Conservation (phyloP, 2,797 vertebrate species). For the Cetoscarus ocellatus region DNA sequence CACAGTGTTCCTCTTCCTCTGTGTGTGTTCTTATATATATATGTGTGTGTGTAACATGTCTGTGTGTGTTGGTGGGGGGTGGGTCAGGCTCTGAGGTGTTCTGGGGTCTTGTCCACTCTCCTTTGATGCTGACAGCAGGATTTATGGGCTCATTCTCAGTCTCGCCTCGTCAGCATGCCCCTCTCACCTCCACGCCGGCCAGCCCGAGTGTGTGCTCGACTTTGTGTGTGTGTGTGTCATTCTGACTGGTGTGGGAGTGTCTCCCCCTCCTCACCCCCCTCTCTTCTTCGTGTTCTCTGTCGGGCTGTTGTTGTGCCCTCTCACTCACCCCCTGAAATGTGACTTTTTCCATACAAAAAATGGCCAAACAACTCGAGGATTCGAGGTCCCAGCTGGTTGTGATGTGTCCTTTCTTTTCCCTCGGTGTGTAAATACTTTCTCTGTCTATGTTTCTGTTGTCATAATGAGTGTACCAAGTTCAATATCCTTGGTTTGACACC, state of each 20-base stretch:
- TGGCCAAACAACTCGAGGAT: slow-evolving; percentile 18
- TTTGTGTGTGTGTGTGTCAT: slow-evolving; percentile 41
- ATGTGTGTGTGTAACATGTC: slow-evolving; percentile 8
- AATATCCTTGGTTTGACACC: slow-evolving; percentile 19
- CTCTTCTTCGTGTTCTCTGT: slow-evolving; percentile 41
- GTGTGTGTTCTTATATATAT: slow-evolving; percentile 33
- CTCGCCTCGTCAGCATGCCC: slow-evolving; percentile 78
- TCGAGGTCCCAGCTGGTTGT: slow-evolving; percentile 18
- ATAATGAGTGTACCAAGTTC: slow-evolving; percentile 11
- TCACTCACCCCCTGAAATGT: slow-evolving; percentile 45
- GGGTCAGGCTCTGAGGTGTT: slow-evolving; percentile 56
- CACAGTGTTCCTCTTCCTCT: slow-evolving; percentile 56
- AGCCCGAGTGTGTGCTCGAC: slow-evolving; percentile 47
- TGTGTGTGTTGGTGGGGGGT: slow-evolving; percentile 15
- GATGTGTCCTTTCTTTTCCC: slow-evolving; percentile 5
- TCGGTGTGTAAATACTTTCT: slow-evolving; percentile 13
- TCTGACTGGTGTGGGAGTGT: slow-evolving; percentile 31
- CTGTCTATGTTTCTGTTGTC: slow-evolving; percentile 14
- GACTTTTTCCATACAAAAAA: slow-evolving; percentile 24
- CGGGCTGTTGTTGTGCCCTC: slow-evolving; percentile 46
- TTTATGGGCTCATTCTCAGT: slow-evolving; percentile 79
- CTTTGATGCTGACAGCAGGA: slow-evolving; percentile 79
- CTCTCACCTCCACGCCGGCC: slow-evolving; percentile 70
- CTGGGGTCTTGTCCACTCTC: slow-evolving; percentile 68
- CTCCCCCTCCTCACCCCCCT: background rate